phyloP scores from a whole-genome alignment of 2,888 invertebrate genomes.

The Chouioia cunea region DNA sequence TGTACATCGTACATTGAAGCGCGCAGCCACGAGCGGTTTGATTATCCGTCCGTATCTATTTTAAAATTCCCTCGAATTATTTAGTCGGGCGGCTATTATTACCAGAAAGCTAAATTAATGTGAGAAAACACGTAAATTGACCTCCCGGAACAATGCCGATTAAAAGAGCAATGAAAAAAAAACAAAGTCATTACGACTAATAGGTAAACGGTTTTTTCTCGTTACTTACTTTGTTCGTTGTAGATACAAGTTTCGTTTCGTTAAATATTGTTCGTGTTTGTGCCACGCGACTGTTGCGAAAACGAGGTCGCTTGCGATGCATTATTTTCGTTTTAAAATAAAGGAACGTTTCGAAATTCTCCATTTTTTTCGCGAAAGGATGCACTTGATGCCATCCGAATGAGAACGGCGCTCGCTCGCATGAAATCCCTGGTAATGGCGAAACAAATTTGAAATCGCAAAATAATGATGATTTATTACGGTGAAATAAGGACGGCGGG shows the following conservation, averaged over 20 bases:
- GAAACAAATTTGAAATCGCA: constrained; percentile 40
- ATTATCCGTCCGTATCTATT: constrained; percentile 6
- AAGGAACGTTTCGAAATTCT: constrained; percentile 6
- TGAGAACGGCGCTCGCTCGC: constrained; percentile 19
- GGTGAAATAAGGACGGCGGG: constrained; percentile 18
- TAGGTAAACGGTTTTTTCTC: constrained; percentile 1
- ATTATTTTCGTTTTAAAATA: constrained; percentile 35
- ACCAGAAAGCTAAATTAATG: neutral
- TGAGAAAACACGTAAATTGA: constrained; percentile 10
- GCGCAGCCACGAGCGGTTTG: neutral
- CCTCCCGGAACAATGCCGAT: neutral
- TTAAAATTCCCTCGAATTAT: constrained; percentile 17
- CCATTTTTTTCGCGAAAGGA: neutral
- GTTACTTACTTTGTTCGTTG: too few relatives aligned
- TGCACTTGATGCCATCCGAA: constrained; percentile 33
- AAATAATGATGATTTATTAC: constrained; percentile 45
- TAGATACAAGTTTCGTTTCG: neutral
- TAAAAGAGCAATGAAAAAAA: too few relatives aligned
- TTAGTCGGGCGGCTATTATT: neutral
- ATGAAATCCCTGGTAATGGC: constrained; percentile 29
- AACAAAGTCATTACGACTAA: neutral
- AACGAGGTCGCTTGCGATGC: constrained; percentile 10
- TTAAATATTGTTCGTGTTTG: constrained; percentile 3
- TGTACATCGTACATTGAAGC: too few relatives aligned
- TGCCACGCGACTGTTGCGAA: constrained; percentile 3